phyloP scores from a whole-genome alignment of 2,888 invertebrate genomes.

The Choreutis nemorana region DNA sequence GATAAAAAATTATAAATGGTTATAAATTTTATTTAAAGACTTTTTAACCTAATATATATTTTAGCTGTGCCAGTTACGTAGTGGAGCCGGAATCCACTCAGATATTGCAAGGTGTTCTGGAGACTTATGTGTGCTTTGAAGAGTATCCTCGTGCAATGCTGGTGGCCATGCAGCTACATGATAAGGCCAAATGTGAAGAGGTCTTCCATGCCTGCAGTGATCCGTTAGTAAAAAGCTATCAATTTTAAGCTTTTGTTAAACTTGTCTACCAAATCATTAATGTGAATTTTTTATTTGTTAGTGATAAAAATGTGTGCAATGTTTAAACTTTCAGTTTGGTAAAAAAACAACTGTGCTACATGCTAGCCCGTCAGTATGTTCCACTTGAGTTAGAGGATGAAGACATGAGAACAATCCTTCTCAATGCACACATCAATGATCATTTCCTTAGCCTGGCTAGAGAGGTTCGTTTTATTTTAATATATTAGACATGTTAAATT shows the following conservation, averaged over 20 bases:
- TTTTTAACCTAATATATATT: slow-evolving; percentile 15
- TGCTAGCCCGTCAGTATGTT: slow-evolving; percentile 94
- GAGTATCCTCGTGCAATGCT: slow-evolving; percentile 91
- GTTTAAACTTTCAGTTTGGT: slow-evolving; percentile 74
- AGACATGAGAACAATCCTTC: slow-evolving; percentile 88
- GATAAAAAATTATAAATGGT: not conserved
- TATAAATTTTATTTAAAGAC: slow-evolving; percentile 1
- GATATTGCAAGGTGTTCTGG: slow-evolving; percentile 82
- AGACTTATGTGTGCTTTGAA: slow-evolving; percentile 85
- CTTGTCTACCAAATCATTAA: slow-evolving; percentile 3
- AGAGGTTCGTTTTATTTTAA: slow-evolving; percentile 66
- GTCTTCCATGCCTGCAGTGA: slow-evolving; percentile 88
- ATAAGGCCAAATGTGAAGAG: slow-evolving; percentile 78
- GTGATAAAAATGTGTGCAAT: too few species aligned
- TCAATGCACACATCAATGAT: slow-evolving; percentile 91
- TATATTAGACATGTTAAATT: too few species aligned
- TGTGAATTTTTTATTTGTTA: slow-evolving; percentile 8
- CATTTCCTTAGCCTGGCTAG: slow-evolving; percentile 92
- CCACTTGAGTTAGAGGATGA: slow-evolving; percentile 86
- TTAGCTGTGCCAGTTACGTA: slow-evolving; percentile 93
- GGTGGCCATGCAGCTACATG: slow-evolving; percentile 90
- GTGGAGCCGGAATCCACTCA: slow-evolving; percentile 93
- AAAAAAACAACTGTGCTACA: slow-evolving; percentile 94
- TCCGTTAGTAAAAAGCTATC: slow-evolving; percentile 63
- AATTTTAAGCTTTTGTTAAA: slow-evolving; percentile 1